Conservation (phyloP, 2,888 invertebrate genomes). For the Mythimna ferrago region DNA sequence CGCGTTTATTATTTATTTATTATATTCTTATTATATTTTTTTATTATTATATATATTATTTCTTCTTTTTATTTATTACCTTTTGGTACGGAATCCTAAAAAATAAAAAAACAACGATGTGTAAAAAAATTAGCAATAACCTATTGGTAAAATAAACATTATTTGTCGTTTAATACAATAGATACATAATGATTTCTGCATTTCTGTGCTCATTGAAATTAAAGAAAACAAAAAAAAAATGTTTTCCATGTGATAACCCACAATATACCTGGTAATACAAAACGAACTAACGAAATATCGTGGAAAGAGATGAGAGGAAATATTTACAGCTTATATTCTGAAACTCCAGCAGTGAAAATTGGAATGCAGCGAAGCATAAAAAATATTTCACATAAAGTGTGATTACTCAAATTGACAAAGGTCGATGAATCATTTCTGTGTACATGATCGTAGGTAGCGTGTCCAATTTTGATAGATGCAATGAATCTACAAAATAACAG, state of each 20-base stretch:
- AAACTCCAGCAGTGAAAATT: slow-evolving; percentile 36
- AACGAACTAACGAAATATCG: slow-evolving; percentile 10
- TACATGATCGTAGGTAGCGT: slow-evolving; percentile 56
- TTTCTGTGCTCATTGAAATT: not conserved
- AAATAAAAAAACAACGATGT: too few species aligned
- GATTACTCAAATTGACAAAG: slow-evolving; percentile 57
- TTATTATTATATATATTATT: too few species aligned
- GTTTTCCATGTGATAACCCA: too few species aligned
- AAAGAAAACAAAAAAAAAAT: not conserved
- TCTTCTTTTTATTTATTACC: too few species aligned
- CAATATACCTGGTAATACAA: slow-evolving; percentile 9
- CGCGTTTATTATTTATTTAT: too few species aligned
- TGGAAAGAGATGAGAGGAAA: slow-evolving; percentile 12
- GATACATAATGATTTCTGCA: not conserved
- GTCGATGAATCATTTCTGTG: slow-evolving; percentile 60
- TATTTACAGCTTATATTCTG: slow-evolving; percentile 22
- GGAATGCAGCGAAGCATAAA: slow-evolving; percentile 39
- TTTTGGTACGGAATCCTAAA: too few species aligned
- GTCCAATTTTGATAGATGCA: slow-evolving; percentile 61
- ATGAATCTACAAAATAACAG: slow-evolving; percentile 58
- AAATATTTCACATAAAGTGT: slow-evolving; percentile 46
- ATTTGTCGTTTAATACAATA: too few species aligned
- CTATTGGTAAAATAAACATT: too few species aligned
- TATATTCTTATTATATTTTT: too few species aligned
- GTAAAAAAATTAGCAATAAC: too few species aligned